phyloP scores from a whole-genome alignment of 2,113 vertebrate species.

The Pelmatolapia mariae region DNA sequence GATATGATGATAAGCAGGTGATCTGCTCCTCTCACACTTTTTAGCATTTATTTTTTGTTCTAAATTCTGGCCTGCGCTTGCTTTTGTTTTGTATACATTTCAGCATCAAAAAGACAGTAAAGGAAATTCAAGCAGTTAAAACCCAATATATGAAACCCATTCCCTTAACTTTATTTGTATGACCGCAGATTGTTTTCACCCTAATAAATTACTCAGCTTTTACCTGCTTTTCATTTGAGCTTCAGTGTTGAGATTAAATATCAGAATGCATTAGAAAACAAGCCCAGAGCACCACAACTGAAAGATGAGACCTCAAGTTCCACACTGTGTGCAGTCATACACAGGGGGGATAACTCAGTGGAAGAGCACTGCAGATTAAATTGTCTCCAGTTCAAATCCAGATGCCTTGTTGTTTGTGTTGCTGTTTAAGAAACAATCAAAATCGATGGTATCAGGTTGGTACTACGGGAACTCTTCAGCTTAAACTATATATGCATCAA shows the following conservation, averaged over 20 bases:
- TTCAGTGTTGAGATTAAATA: neutral
- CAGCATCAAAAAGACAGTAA: neutral
- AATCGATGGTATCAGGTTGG: too few relatives aligned
- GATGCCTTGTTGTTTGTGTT: too few relatives aligned
- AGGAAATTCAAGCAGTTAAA: neutral
- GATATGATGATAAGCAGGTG: neutral
- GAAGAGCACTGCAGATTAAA: conserved; percentile 73
- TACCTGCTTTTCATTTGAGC: neutral
- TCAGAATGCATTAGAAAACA: neutral
- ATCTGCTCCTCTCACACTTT: neutral
- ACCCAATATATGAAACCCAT: neutral
- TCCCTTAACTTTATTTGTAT: neutral
- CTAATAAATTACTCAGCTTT: neutral
- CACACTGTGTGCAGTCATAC: neutral
- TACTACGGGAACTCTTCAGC: neutral
- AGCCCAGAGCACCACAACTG: neutral
- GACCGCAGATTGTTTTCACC: neutral
- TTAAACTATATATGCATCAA: neutral
- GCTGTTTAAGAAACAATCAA: too few relatives aligned
- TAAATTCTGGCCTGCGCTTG: neutral
- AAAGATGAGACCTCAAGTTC: neutral
- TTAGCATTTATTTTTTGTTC: neutral
- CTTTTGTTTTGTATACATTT: neutral
- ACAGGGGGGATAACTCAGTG: conserved; percentile 60
- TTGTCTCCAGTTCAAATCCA: neutral